Evolutionary conservation across 2,113 vertebrate genomes (phyloP).

Genomic region (Axis porcinus): DNA sequence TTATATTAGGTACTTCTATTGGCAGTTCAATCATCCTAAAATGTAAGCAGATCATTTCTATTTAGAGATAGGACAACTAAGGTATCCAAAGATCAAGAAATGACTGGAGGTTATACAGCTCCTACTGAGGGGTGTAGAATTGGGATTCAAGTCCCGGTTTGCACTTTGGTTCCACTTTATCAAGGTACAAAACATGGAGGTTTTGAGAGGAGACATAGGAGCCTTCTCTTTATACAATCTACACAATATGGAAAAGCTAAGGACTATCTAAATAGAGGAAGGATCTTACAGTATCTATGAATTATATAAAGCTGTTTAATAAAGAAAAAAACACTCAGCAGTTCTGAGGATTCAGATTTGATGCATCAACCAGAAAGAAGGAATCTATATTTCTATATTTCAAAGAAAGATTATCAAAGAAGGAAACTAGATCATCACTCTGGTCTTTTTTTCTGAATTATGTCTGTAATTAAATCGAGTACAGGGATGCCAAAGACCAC

Average conservation of each 20-base stretch:
- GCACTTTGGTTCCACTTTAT: background rate
- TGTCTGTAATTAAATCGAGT: background rate
- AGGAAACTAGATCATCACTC: background rate
- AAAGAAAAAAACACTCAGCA: background rate
- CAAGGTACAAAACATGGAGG: background rate
- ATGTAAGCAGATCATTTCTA: background rate
- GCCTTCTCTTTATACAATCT: background rate
- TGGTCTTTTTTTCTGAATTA: background rate
- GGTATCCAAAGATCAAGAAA: background rate
- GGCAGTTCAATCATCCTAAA: background rate
- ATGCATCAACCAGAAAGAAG: background rate
- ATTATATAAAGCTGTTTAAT: background rate
- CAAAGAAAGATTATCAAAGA: background rate
- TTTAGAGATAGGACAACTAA: background rate
- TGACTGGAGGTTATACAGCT: background rate
- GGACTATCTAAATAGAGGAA: background rate
- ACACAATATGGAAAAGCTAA: background rate
- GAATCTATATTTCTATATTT: background rate
- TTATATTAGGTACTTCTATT: background rate
- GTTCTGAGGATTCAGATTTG: background rate
- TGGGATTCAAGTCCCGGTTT: background rate
- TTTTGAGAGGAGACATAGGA: background rate
- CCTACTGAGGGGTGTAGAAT: background rate
- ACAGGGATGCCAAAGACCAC: background rate
- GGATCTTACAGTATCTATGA: background rate